Conservation (phyloP, 2,113 vertebrate genomes). For the Chinchilla lanigera region DNA sequence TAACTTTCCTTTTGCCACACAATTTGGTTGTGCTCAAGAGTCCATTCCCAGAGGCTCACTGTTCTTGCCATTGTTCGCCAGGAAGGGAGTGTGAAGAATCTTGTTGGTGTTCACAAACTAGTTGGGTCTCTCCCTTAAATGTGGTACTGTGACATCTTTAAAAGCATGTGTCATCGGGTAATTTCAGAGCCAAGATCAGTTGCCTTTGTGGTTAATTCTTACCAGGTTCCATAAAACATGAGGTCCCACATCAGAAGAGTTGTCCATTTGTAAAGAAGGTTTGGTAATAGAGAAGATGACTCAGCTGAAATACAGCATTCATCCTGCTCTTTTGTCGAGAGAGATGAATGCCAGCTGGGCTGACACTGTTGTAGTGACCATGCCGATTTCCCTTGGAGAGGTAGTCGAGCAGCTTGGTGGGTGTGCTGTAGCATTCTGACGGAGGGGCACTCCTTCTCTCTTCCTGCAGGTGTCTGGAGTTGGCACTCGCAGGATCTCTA, state of each 20-base stretch:
- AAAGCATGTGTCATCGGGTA: neutral
- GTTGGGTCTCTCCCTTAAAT: neutral
- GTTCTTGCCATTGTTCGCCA: neutral
- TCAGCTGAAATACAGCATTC: neutral
- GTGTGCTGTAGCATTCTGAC: neutral
- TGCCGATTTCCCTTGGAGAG: neutral
- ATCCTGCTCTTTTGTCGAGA: neutral
- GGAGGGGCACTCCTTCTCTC: neutral
- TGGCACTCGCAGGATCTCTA: constrained; percentile 86
- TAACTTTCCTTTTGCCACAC: neutral
- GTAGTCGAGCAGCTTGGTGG: neutral
- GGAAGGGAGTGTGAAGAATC: neutral
- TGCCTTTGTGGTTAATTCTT: neutral
- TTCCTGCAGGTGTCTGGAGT: constrained; percentile 93
- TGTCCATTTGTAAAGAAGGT: neutral
- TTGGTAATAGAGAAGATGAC: neutral
- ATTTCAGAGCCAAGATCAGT: neutral
- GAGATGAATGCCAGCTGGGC: neutral
- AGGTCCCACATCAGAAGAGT: neutral
- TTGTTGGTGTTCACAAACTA: neutral
- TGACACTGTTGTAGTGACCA: neutral
- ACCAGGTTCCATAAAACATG: neutral
- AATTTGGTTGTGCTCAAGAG: neutral
- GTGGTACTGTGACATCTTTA: neutral
- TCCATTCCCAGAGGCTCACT: neutral